phyloP scores from a whole-genome alignment of 2,113 vertebrate genomes.

The Laterallus jamaicensis region DNA sequence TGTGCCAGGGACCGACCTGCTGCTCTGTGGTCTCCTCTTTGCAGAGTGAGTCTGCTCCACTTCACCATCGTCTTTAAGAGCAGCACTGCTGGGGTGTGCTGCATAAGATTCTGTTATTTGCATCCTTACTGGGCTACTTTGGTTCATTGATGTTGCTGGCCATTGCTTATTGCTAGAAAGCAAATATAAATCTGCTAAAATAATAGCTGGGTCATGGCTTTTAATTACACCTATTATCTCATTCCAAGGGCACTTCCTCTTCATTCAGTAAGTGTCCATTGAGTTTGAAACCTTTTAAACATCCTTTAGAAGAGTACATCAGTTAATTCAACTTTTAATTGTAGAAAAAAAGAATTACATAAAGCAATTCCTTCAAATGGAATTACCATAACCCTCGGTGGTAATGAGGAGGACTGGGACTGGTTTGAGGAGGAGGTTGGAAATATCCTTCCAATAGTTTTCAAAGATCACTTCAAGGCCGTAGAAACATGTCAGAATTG shows the following conservation, averaged over 20 bases:
- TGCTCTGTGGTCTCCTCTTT: background rate
- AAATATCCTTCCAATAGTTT: background rate
- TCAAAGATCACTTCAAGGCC: background rate
- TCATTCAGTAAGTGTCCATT: background rate
- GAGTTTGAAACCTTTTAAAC: background rate
- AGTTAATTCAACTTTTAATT: background rate
- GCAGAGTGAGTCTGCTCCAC: background rate
- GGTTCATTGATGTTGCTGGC: background rate
- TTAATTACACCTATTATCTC: background rate
- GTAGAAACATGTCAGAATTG: background rate
- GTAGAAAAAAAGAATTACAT: rapidly evolving
- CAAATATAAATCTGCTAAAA: background rate
- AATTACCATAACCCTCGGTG: background rate
- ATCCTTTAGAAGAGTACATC: background rate
- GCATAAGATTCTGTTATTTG: background rate
- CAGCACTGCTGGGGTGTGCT: background rate
- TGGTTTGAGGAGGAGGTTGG: background rate
- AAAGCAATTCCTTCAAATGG: background rate
- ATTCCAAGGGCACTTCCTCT: background rate
- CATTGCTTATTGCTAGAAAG: background rate
- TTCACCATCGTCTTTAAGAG: background rate
- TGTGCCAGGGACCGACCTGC: background rate
- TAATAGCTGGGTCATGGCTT: background rate
- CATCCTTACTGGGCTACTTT: background rate
- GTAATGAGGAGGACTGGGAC: background rate